Base-by-base conservation (phyloP, 2,797 vertebrate genomes). In the Aselliscus stoliczkanus region DNA sequence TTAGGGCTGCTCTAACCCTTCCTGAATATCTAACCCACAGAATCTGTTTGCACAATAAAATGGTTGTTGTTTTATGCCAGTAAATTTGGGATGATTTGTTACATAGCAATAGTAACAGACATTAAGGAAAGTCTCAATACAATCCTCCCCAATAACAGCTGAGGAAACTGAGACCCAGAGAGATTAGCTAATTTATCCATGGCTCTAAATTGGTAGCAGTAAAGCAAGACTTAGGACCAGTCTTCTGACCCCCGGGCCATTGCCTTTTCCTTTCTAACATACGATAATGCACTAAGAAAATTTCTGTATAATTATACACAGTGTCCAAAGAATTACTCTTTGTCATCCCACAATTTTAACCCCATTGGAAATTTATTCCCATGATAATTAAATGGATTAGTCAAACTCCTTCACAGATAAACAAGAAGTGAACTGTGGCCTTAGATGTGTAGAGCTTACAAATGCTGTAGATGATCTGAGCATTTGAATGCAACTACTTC, bases 341-440 rank as follows among this genome's bases (percentile, higher is more conserved):
- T 79, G 47, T 86, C 69, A 9, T 58, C 62, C 12, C 31, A 14
- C 23, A 93, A 50, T 47, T 92, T 95, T 88, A 81, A 88, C 73
- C 70, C 31, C 72, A 72, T 67, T 87, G 80, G 62, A 25, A 50
- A 27, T 79, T 95, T 89, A 37, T 52, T 82, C 88, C 96, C 76
- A 81, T 3, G 90, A 95, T 87, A 83, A 80, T 87, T 94, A 88
- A 91, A 73, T 92, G 47, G 42, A 5, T 42, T 93, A 96, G 70
- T 75, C 77, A 88, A 94, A 70, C 56, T 88, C 92, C 64, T 95
- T 76, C 44, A 82, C 86, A 54, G 70, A 81, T 29, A 93, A 76
- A 93, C 50, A 79, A 93, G 88, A 73, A 90, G 90, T 65, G 84
- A 97, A 84, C 94, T 82, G 88, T 13, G 12, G 0, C 81, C 76